These are phyloP conservation scores for Cephonodes hylas DNA, from an alignment of 2,888 invertebrate genomes.

Conservation along the genomic window DNA sequence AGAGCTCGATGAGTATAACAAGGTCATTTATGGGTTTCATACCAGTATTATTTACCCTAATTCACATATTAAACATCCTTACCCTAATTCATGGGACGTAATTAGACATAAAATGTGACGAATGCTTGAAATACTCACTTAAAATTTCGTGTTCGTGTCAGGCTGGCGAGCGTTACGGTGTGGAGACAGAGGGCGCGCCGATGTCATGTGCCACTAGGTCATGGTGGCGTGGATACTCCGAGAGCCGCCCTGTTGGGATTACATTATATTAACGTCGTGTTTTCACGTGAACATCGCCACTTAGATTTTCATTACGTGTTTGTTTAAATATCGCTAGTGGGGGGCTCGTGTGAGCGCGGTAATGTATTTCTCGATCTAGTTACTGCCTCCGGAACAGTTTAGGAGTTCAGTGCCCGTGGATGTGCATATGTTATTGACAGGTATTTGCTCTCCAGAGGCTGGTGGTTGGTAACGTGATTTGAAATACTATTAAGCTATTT, in stretches of 20 bases:
- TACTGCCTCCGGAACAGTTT: not conserved
- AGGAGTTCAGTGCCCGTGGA: not conserved
- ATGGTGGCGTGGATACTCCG: slow-evolving; percentile 58
- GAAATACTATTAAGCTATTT: too few species aligned
- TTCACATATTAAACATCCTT: not conserved
- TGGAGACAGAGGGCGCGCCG: slow-evolving; percentile 59
- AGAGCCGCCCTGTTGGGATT: slow-evolving; percentile 52
- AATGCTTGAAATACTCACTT: slow-evolving; percentile 46
- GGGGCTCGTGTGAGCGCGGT: not conserved
- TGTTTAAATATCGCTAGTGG: not conserved
- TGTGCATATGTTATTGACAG: not conserved
- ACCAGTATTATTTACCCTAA: too few species aligned
- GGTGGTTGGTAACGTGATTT: too few species aligned
- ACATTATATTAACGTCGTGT: slow-evolving; percentile 12
- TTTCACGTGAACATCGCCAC: slow-evolving; percentile 7
- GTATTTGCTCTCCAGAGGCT: not conserved
- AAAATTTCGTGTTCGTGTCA: slow-evolving; percentile 55
- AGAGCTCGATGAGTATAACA: too few species aligned
- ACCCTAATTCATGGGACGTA: not conserved
- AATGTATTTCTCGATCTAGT: not conserved
- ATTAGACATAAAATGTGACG: not conserved
- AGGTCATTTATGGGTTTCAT: too few species aligned
- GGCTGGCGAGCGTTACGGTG: slow-evolving; percentile 58
- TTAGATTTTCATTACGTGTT: not conserved
- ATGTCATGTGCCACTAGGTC: slow-evolving; percentile 76